Base-by-base conservation (phyloP, 2,888 invertebrate genomes). In the Drosophila flavopinicola region DNA sequence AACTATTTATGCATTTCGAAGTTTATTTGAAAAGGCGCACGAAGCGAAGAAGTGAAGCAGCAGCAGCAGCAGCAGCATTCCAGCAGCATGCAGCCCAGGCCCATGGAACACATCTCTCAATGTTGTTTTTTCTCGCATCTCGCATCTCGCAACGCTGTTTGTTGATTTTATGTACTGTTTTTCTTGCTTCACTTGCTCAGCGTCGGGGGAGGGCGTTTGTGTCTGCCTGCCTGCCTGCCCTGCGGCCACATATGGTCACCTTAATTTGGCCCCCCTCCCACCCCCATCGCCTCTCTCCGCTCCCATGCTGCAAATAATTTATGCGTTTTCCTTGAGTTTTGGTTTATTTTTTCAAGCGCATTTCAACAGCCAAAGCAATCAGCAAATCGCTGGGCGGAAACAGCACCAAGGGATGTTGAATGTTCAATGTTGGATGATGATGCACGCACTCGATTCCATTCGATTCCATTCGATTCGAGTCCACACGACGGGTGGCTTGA, bases 121-220 rank as follows among this genome's bases (percentile, higher is more conserved):
- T 79, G 41, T 59, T 65, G 52, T 51, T 47, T 42, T 23, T 38
- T 44, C 39, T 57, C 49, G 51, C 59, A 53, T 44, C 30, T 59
- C 53, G 61, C 52, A 54, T 54, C 39, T 49, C 47, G 42, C 61
- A 13, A n/a, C n/a, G 71, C 67, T 85, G 78, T 85, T 83, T 83
- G 79, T 85, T 83, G 85, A 83, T 83, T 83, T 85, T 82, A 79
- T 85, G 75, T 75, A 82, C 85, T 83, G 79, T 77, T 85, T 83
- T 85, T 82, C 78, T 78, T 71, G 78, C 78, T 78, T 83, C 79
- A 79, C 79, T 83, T 76, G 78, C 52, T 44, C 60, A 20, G n/a
- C 3, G 6, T 6, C 7, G 11, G 10, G 6, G 10, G 6, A 7
- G 1, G 10, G 5, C 38, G 48, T 35, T 30, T 48, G 54, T 58